Evolutionary conservation across 2,113 vertebrate species (phyloP).

Genomic region (Ochotona princeps): DNA sequence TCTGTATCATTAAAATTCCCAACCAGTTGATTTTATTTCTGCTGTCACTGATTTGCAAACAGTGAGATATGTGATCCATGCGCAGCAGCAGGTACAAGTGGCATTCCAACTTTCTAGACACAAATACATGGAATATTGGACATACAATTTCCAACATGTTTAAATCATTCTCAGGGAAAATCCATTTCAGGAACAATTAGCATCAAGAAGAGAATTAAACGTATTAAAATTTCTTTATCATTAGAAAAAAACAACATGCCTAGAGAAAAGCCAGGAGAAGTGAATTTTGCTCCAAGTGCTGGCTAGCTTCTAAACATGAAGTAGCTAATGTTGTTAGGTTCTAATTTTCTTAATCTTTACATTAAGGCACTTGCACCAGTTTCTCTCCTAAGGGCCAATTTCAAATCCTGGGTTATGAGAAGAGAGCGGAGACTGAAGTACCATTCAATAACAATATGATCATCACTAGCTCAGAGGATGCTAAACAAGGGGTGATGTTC

Average conservation of each 20-base stretch:
- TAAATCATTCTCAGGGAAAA: background rate
- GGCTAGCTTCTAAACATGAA: background rate
- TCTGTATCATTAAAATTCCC: background rate
- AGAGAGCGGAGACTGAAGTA: background rate
- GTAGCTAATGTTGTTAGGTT: background rate
- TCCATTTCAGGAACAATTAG: background rate
- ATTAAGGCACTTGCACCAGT: background rate
- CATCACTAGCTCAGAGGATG: background rate
- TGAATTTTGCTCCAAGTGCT: background rate
- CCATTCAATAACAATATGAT: background rate
- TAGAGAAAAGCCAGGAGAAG: background rate
- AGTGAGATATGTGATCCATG: background rate
- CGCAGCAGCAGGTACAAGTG: background rate
- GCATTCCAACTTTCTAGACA: background rate
- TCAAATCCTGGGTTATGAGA: constrained; percentile 15
- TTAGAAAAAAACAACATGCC: background rate
- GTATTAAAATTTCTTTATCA: background rate
- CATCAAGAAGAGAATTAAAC: background rate
- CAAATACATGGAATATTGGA: background rate
- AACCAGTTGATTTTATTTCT: background rate
- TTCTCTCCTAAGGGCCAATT: background rate
- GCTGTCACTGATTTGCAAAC: background rate
- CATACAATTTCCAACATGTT: background rate
- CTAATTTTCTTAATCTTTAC: background rate
- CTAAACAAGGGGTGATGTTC: background rate